These are phyloP conservation scores for Catharus minimus DNA, from an alignment of 2,113 vertebrate species.

Conservation along the genomic window DNA sequence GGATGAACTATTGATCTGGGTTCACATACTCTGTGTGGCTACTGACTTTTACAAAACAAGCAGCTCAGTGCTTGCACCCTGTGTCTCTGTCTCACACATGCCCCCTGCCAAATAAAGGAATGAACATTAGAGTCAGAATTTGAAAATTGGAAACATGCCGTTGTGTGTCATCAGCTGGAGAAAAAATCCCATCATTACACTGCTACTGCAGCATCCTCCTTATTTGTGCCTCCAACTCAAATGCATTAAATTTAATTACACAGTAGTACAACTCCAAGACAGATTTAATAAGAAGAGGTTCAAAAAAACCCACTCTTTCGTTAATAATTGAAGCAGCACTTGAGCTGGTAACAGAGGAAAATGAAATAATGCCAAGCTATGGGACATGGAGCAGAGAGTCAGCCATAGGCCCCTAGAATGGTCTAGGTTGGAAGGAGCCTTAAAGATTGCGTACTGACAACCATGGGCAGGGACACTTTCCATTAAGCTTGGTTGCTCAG, in stretches of 20 bases:
- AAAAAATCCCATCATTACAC: slow-evolving; percentile 3
- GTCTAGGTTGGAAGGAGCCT: neutral
- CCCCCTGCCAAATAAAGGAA: neutral
- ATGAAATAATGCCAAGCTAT: neutral
- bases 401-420: neutral
- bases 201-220: neutral
- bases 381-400: neutral
- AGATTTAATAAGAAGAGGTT: slow-evolving; percentile 25
- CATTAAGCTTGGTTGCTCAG: neutral
- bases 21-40: neutral
- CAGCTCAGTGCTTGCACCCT: neutral
- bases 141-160: neutral
- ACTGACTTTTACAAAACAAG: neutral
- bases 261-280: slow-evolving; percentile 16
- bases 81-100: neutral
- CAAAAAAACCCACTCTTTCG: neutral
- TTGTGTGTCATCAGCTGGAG: neutral
- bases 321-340: neutral
- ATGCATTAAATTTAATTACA: slow-evolving; percentile 42
- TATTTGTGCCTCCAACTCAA: slow-evolving; percentile 9
- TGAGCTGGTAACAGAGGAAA: neutral
- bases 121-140: neutral
- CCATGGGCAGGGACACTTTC: neutral
- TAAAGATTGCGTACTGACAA: neutral
- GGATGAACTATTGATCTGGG: neutral